A percentile compares a stretch with the other conserved stretches of the same genome.
These are phyloP conservation scores for Thryonomys swinderianus DNA, from an alignment of 2,113 vertebrate genomes.

Conservation along the genomic window DNA sequence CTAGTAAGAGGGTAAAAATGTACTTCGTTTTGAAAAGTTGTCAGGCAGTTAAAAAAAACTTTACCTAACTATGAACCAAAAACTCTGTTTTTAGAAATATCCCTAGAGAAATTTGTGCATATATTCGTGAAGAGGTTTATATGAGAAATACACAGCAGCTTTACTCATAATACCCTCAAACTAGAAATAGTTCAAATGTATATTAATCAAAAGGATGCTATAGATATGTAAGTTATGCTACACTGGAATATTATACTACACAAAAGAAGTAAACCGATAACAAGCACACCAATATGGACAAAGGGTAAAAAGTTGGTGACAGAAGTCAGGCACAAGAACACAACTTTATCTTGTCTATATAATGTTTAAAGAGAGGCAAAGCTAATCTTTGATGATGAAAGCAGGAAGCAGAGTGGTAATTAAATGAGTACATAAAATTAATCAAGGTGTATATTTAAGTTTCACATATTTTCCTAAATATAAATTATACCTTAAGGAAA, in stretches of 20 bases:
- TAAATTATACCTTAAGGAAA: background rate
- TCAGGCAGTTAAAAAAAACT: background rate
- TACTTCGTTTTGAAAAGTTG: background rate
- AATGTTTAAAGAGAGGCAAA: background rate
- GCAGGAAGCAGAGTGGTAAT: background rate
- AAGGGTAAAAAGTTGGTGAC: background rate
- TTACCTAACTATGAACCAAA: background rate
- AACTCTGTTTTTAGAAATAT: background rate
- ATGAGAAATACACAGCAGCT: background rate
- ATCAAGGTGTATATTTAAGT: background rate
- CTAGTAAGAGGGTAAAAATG: background rate
- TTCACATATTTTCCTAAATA: background rate
- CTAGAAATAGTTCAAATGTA: background rate
- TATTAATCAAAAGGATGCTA: background rate
- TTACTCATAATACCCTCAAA: background rate
- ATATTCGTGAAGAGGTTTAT: background rate
- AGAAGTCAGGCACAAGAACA: background rate
- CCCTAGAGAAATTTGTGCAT: background rate
- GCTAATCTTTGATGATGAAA: background rate
- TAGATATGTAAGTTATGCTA: background rate
- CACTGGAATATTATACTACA: background rate
- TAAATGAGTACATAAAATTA: background rate
- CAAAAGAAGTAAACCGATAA: background rate
- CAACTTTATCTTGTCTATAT: background rate
- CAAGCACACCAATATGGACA: background rate